Evolutionary conservation across 2,797 vertebrate species (phyloP).

Genomic region (Parambassis ranga): DNA sequence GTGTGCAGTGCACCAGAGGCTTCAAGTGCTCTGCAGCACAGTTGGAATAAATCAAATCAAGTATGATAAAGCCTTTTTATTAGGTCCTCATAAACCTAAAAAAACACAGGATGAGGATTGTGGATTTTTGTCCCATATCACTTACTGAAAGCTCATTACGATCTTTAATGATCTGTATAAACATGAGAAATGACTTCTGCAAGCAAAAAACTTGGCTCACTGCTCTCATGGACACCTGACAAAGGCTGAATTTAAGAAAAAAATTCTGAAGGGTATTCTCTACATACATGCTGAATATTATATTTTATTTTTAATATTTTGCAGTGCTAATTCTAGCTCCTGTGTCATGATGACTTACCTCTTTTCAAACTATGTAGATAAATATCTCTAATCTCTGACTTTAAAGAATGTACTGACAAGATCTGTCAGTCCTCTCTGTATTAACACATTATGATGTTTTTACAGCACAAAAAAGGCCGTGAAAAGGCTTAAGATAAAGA

Average conservation of each 20-base stretch:
- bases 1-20: neutral
- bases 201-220: neutral
- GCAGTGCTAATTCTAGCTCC: too few relatives aligned
- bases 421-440: neutral
- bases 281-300: too few relatives aligned
- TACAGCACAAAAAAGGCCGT: neutral
- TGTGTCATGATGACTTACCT: too few relatives aligned
- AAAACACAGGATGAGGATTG: neutral
- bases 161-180: neutral
- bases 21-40: neutral
- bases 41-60: neutral
- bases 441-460: neutral
- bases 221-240: neutral
- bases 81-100: neutral
- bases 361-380: too few relatives aligned
- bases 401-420: neutral
- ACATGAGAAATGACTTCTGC: neutral
- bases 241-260: neutral
- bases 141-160: neutral
- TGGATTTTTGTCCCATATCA: neutral
- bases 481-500: neutral
- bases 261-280: slow-evolving; percentile 1
- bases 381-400: too few relatives aligned
- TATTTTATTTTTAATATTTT: too few relatives aligned
- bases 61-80: neutral